Evolutionary conservation across 1,140 invertebrate species (phyloP).

Genomic region (Amyelois transitella): DNA sequence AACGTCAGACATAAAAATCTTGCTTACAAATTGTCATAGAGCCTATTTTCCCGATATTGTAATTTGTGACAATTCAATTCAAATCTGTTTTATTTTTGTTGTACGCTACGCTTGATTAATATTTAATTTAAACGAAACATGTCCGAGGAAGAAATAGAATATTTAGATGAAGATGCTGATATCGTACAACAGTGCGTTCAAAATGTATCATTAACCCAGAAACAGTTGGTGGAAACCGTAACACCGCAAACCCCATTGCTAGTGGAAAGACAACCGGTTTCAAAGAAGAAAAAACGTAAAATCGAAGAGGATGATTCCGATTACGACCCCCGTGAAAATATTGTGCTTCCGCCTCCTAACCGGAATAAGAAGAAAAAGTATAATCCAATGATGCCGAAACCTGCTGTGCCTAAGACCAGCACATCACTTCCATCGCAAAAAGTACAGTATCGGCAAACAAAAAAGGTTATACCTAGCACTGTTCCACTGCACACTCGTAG

Average conservation of each 20-base stretch:
- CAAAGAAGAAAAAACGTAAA: conserved; percentile 25
- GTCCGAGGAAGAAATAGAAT: conserved; percentile 43
- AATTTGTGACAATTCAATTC: too few relatives aligned
- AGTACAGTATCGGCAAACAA: conserved; percentile 8
- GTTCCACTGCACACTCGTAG: conserved; percentile 8
- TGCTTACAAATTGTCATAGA: too few relatives aligned
- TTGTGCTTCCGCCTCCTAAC: conserved; percentile 3
- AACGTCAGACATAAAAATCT: too few relatives aligned
- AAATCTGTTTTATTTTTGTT: too few relatives aligned
- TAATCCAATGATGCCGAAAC: background rate
- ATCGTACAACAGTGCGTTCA: conserved; percentile 62
- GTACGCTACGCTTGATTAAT: too few relatives aligned
- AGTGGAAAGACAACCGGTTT: conserved; percentile 26
- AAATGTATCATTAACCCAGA: conserved; percentile 9
- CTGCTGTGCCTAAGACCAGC: too few relatives aligned
- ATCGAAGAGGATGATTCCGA: conserved; percentile 48
- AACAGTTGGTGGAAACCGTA: conserved; percentile 4
- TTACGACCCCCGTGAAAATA: conserved; percentile 47
- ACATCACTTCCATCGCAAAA: conserved; percentile 9
- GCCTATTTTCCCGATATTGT: too few relatives aligned
- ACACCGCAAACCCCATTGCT: conserved; percentile 15
- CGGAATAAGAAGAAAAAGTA: conserved; percentile 5
- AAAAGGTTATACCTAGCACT: background rate
- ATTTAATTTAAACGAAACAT: background rate
- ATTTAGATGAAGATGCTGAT: conserved; percentile 61